Percentiles rank a stretch among this genome's conserved stretches.
Conservation (phyloP, 2,113 vertebrate genomes). For the Rousettus leschenaultii region DNA sequence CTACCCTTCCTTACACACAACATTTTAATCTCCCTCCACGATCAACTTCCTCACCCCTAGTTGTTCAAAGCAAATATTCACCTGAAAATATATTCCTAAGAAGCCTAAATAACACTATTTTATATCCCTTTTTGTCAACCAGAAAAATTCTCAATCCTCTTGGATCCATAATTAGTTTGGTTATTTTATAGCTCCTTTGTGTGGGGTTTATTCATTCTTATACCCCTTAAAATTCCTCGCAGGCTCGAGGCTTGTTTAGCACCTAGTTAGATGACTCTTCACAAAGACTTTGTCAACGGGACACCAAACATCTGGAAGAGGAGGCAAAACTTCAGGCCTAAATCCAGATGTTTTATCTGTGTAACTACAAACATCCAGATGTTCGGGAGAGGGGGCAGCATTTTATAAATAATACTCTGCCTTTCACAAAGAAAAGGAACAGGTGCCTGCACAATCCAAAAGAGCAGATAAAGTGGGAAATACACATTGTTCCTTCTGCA, state of each 20-base stretch:
- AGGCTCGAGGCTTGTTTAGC: background rate
- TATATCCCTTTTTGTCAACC: background rate
- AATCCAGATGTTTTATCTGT: conserved; percentile 21
- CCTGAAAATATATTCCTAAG: conserved; percentile 53
- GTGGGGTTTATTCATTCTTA: background rate
- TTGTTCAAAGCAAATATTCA: conserved; percentile 60
- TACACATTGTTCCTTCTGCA: background rate
- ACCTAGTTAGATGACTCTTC: background rate
- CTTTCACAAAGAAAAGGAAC: background rate
- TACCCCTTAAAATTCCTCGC: background rate
- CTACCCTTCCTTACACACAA: conserved; percentile 39
- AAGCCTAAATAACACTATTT: conserved; percentile 52
- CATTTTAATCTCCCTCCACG: background rate
- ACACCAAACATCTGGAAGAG: conserved; percentile 16
- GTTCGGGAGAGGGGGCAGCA: background rate
- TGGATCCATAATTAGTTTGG: background rate
- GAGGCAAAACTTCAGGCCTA: background rate
- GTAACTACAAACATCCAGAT: background rate
- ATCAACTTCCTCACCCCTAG: background rate
- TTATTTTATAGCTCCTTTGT: background rate
- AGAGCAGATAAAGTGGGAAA: background rate
- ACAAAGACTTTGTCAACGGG: background rate
- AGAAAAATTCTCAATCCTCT: background rate
- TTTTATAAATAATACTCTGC: background rate
- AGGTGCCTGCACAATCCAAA: background rate